Evolutionary conservation across 2,113 vertebrate species (phyloP).

Genomic region (Romanogobio albipinnatus): DNA sequence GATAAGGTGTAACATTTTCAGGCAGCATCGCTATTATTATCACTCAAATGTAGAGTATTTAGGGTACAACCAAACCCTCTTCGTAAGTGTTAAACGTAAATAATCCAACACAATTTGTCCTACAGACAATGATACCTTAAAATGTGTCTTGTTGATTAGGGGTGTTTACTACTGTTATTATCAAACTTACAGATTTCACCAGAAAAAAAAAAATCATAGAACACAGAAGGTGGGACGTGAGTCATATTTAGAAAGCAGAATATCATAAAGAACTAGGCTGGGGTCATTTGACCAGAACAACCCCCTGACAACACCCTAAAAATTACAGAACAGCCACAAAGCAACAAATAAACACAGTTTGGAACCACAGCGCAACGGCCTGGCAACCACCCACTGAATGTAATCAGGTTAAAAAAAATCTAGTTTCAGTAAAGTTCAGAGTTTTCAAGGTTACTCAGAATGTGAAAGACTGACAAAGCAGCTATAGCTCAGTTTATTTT

Average conservation of each 20-base stretch:
- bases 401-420: background rate
- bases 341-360: background rate
- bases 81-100: background rate
- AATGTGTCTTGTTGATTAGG: background rate
- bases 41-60: background rate
- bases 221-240: background rate
- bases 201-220: background rate
- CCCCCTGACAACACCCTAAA: background rate
- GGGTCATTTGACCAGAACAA: background rate
- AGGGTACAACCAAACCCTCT: background rate
- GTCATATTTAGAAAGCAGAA: slow-evolving; percentile 6
- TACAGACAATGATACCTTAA: background rate
- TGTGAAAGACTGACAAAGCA: slow-evolving; percentile 12
- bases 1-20: background rate
- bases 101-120: background rate
- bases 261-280: background rate
- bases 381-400: background rate
- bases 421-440: background rate
- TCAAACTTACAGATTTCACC: background rate
- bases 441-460: background rate
- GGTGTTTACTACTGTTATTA: background rate
- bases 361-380: background rate
- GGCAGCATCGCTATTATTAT: background rate
- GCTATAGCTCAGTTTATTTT: background rate
- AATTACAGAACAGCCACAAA: background rate